phyloP scores from a whole-genome alignment of 2,888 invertebrate species.

The Drosophila bunnanda region DNA sequence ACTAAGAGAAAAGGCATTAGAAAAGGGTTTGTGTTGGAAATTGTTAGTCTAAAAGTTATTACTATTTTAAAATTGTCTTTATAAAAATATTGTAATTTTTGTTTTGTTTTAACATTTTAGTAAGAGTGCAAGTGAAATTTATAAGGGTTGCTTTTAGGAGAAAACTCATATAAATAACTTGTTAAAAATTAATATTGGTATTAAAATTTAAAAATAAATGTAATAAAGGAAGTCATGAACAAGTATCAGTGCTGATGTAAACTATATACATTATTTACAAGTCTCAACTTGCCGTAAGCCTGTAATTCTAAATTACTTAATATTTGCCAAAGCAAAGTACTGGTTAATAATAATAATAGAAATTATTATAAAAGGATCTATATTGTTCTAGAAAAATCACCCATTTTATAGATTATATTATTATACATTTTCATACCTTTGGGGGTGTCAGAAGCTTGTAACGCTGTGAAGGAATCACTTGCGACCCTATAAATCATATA shows the following conservation, averaged over 20 bases:
- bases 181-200: not conserved
- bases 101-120: not conserved
- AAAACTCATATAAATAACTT: not conserved
- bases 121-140: rapidly evolving
- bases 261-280: not conserved
- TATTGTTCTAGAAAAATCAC: not conserved
- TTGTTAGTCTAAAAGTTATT: not conserved
- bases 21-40: not conserved
- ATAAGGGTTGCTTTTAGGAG: not conserved
- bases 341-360: not conserved
- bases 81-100: not conserved
- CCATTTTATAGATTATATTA: not conserved
- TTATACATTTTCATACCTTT: no score
- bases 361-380: not conserved
- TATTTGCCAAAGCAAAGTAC: not conserved
- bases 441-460: no score
- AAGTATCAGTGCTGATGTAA: not conserved
- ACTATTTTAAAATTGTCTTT: not conserved
- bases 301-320: not conserved
- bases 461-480: no score
- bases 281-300: not conserved
- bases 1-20: constrained; percentile 2
- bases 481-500: no score
- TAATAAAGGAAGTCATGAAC: not conserved
- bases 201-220: no score